Evolutionary conservation across 2,113 vertebrate species (phyloP), one percentile per base, ranked within the genome.

Genomic region (Manacus vitellinus): DNA sequence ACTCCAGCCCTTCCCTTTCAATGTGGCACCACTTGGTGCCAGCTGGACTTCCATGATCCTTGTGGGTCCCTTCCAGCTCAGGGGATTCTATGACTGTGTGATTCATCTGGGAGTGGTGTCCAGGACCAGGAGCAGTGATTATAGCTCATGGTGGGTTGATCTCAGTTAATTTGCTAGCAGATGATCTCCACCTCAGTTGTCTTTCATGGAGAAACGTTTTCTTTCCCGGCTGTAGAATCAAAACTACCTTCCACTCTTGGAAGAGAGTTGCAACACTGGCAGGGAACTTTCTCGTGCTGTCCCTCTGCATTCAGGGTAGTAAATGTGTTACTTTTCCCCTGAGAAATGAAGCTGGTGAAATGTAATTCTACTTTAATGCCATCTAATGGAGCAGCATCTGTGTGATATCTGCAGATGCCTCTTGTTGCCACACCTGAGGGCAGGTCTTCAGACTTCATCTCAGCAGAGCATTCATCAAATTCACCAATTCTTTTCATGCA

Each of bases 381-480:
- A 41, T 62, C 37, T 94, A 63, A 73, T 39, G 66, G 77, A 74
- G 67, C 83, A 75, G 68, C 22, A n/a, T 37, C 85, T 97, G 46
- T 30, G 52, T 78, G 73, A 59, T 94, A 95, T 92, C 92, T 91
- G 80, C 88, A 87, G 70, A 39, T 76, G 44, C 88, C 96, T 96
- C 87, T 97, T 94, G 72, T 81, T 96, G 94, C 96, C 77, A 79
- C 58, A 97, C 96, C 97, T 93, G 73, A 90, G 82, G 97, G 92
- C 96, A 97, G 92, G 79, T 88, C 92, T 90, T 92, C 94, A 91
- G 91, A 96, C 97, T 97, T 96, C 82, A 97, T 96, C 98, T 97
- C 97, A 96, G 97, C 98, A 97, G 97, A 88, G 72, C 97, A 98
- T 98, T 97, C 97, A 97, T 98, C 98, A 98, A 97, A 98, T 97